phyloP scores from a whole-genome alignment of 2,113 vertebrate genomes.

The Zingel zingel region DNA sequence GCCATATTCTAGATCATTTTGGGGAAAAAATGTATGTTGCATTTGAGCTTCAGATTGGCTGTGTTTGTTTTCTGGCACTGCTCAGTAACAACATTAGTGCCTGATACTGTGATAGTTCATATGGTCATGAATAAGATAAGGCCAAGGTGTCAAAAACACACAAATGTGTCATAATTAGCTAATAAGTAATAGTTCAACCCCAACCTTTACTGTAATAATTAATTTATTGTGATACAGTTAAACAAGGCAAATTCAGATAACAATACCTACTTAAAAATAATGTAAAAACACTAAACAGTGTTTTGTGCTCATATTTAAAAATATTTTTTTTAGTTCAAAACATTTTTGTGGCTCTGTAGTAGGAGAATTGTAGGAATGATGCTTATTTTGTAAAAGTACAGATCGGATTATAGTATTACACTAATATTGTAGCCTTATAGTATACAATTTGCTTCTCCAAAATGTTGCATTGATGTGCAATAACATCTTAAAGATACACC shows the following conservation, averaged over 20 bases:
- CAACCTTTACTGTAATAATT: background rate
- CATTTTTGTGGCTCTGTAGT: background rate
- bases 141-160: background rate
- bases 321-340: background rate
- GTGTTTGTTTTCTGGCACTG: background rate
- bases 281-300: background rate
- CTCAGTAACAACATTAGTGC: background rate
- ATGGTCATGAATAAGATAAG: background rate
- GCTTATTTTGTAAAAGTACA: background rate
- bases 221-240: background rate
- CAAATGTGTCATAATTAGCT: background rate
- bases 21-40: background rate
- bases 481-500: background rate
- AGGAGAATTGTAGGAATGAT: background rate
- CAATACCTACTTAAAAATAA: background rate
- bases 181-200: background rate
- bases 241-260: background rate
- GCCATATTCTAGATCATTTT: background rate
- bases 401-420: background rate
- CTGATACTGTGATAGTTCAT: background rate
- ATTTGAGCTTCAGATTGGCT: background rate
- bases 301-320: background rate
- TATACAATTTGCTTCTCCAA: background rate
- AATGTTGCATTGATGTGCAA: background rate
- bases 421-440: background rate